These are phyloP conservation scores for Prunella fulvescens DNA, from an alignment of 2,113 vertebrate species.

Conservation along the genomic window DNA sequence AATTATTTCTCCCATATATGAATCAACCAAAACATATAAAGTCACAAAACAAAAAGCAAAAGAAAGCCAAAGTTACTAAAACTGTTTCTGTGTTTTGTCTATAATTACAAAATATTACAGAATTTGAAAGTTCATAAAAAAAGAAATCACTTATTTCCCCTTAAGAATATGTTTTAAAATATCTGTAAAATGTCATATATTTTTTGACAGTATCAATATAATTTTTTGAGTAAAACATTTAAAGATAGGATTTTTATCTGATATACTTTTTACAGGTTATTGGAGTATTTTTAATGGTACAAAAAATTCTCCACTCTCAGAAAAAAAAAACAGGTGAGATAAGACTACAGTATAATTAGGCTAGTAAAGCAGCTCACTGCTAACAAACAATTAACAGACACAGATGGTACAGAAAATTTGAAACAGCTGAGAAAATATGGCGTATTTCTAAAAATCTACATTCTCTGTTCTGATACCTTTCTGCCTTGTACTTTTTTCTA, in stretches of 20 bases:
- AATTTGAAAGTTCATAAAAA: neutral
- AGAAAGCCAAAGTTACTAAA: neutral
- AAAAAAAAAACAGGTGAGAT: neutral
- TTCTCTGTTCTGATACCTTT: neutral
- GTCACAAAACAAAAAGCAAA: neutral
- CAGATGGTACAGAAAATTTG: neutral
- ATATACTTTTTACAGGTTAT: neutral
- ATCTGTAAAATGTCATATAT: neutral
- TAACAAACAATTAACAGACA: neutral
- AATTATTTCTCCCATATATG: neutral
- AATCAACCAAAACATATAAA: neutral
- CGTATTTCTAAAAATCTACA: neutral
- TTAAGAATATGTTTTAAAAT: neutral
- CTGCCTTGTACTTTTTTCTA: neutral
- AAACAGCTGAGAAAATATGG: neutral
- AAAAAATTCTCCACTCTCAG: neutral
- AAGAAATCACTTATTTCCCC: neutral
- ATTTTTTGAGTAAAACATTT: neutral
- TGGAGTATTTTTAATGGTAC: neutral
- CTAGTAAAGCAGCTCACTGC: neutral
- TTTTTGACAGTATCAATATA: neutral
- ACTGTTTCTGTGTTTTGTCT: neutral
- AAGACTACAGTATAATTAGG: neutral
- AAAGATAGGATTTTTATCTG: neutral
- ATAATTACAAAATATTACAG: neutral